Evolutionary conservation across 2,113 vertebrate genomes (phyloP).

Genomic region (Progne subis): DNA sequence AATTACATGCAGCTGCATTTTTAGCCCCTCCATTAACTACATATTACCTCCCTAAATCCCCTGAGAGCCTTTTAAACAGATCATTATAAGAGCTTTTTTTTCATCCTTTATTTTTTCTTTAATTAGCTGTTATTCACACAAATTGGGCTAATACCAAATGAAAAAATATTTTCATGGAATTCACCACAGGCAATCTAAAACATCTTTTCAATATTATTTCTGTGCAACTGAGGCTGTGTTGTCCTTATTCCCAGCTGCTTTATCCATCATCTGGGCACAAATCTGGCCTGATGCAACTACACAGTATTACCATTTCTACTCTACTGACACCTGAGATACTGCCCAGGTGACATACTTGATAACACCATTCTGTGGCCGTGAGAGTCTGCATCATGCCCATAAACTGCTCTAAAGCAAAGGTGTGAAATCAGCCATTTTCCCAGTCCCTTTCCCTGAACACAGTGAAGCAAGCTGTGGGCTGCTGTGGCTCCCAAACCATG

Average conservation of each 20-base stretch:
- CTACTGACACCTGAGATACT: neutral
- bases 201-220: neutral
- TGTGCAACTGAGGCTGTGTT: neutral
- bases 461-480: fast-evolving
- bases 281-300: neutral
- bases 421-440: neutral
- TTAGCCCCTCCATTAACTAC: conserved; percentile 1
- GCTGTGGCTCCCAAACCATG: neutral
- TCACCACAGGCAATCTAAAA: neutral
- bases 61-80: neutral
- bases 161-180: neutral
- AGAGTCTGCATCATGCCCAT: neutral
- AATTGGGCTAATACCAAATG: neutral
- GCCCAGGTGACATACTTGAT: neutral
- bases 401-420: neutral
- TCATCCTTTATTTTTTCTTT: neutral
- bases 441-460: neutral
- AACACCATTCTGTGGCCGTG: neutral
- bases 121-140: neutral
- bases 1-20: neutral
- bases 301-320: neutral
- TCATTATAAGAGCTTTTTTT: neutral
- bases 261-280: neutral
- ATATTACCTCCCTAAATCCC: neutral
- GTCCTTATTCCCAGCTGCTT: neutral